These are phyloP conservation scores for Drosophila nigromelanica DNA, from an alignment of 1,140 invertebrate genomes.

Conservation along the genomic window DNA sequence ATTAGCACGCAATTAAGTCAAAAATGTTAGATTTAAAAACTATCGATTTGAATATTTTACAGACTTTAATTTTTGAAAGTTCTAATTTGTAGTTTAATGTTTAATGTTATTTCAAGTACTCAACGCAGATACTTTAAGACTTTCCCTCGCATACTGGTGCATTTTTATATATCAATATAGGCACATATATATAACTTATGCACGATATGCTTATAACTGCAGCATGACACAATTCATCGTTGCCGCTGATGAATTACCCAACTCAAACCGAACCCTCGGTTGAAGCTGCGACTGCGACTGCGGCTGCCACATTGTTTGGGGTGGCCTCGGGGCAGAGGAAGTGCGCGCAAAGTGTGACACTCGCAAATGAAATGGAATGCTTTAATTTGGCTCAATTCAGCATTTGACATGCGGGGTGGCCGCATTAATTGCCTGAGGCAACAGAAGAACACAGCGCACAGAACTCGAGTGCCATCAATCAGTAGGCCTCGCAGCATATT, in stretches of 20 bases:
- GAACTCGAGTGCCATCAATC: constrained; percentile 23
- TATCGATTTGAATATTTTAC: no score
- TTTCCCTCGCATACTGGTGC: no score
- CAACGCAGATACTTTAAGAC: no score
- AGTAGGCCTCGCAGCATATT: constrained; percentile 11
- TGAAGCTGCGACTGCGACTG: constrained; percentile 6
- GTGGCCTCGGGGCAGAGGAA: constrained; percentile 53
- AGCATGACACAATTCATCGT: constrained; percentile 72
- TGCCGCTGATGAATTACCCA: constrained; percentile 73
- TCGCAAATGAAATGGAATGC: constrained; percentile 77
- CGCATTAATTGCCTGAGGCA: constrained; percentile 66
- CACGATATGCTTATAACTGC: constrained; percentile 26
- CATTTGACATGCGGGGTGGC: constrained; percentile 78
- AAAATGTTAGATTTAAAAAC: no score
- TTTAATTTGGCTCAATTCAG: constrained; percentile 80
- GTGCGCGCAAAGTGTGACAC: constrained; percentile 77
- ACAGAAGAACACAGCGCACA: background rate
- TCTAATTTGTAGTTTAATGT: no score
- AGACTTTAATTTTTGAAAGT: no score
- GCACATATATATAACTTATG: background rate
- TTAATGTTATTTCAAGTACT: no score
- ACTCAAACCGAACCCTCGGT: constrained; percentile 37
- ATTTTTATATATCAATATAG: background rate
- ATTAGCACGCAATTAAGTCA: no score
- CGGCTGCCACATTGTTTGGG: constrained; percentile 14